Evolutionary conservation across 2,113 vertebrate species (phyloP).

Genomic region (Noctilio leporinus): DNA sequence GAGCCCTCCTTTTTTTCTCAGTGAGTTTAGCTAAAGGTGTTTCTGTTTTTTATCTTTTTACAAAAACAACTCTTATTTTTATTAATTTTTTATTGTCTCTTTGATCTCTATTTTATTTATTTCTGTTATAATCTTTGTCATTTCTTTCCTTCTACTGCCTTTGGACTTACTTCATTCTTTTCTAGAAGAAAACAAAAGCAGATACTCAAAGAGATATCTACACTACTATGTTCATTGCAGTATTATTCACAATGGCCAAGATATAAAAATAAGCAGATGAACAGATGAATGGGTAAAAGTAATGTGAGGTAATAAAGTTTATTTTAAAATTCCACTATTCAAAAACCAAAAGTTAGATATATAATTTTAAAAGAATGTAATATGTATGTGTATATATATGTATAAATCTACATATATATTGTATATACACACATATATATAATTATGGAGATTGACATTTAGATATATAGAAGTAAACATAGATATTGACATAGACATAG

Average conservation of each 20-base stretch:
- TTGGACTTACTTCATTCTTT: background rate
- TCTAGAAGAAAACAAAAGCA: background rate
- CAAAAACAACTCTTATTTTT: background rate
- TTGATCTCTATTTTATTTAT: background rate
- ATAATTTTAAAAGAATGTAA: background rate
- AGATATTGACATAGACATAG: background rate
- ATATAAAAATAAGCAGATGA: background rate
- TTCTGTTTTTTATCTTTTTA: background rate
- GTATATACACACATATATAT: too few species aligned
- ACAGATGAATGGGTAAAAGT: background rate
- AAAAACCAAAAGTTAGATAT: background rate
- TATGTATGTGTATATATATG: too few species aligned
- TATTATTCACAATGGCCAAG: background rate
- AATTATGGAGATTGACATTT: too few species aligned
- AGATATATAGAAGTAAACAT: too few species aligned
- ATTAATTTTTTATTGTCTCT: background rate
- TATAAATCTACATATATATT: too few species aligned
- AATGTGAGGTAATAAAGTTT: background rate
- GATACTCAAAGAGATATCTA: background rate
- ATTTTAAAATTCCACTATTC: background rate
- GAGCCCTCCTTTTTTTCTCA: background rate
- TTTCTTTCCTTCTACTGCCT: background rate
- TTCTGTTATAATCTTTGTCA: background rate
- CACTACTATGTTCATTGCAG: background rate
- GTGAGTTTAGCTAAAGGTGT: background rate